Conservation (phyloP, 2,113 vertebrate species). For the Muntiacus reevesi region DNA sequence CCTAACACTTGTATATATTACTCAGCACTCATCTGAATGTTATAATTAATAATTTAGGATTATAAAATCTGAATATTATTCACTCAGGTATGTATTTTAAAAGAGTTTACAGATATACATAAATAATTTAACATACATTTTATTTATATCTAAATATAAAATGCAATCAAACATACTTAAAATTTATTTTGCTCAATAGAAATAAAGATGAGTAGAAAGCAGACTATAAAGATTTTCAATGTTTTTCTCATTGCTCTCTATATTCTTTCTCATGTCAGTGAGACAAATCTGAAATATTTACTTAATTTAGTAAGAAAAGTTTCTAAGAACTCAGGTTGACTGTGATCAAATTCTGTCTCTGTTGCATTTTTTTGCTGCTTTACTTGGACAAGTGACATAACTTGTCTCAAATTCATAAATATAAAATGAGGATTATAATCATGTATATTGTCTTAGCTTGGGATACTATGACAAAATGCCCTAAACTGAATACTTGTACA, state of each 20-base stretch:
- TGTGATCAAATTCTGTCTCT: not conserved
- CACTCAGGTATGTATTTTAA: not conserved
- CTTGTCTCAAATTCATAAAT: no score
- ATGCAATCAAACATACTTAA: not conserved
- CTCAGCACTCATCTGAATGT: not conserved
- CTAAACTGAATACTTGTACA: not conserved
- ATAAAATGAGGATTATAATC: not conserved
- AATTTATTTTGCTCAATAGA: not conserved
- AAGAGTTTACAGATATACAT: not conserved
- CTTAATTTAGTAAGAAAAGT: not conserved
- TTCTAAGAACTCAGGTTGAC: not conserved
- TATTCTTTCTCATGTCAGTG: not conserved
- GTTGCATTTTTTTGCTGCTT: not conserved
- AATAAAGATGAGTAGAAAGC: not conserved
- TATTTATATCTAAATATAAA: not conserved
- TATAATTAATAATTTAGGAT: not conserved
- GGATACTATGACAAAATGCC: not conserved
- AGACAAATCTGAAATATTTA: not conserved
- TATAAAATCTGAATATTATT: not conserved
- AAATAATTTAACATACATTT: not conserved
- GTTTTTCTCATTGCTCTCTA: not conserved
- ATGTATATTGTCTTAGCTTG: not conserved
- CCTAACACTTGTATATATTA: not conserved
- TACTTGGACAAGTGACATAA: not conserved
- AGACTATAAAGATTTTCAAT: not conserved